These are phyloP conservation scores for Cyrtonyx montezumae DNA, from an alignment of 2,113 vertebrate species.

Conservation along the genomic window DNA sequence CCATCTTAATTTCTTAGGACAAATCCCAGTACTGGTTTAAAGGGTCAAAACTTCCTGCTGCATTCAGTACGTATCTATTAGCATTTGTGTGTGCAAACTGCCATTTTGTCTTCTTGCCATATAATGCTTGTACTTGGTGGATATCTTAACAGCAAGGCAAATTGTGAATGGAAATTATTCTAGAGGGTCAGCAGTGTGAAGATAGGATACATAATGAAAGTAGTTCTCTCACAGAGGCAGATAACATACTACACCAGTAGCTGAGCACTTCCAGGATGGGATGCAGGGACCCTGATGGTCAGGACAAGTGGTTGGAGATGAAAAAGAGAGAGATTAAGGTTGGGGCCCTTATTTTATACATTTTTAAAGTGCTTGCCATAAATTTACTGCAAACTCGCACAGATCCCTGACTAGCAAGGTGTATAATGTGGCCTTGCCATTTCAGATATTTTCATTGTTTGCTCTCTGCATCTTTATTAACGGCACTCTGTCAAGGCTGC, in stretches of 20 bases:
- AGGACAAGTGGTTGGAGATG: accelerated
- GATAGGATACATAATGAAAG: not conserved
- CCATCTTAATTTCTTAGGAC: not conserved
- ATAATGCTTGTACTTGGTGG: not conserved
- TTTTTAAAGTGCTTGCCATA: not conserved
- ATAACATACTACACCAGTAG: not conserved
- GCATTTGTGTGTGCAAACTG: not conserved
- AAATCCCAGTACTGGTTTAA: not conserved
- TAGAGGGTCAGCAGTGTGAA: not conserved
- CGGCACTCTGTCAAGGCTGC: not conserved
- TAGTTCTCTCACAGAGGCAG: not conserved
- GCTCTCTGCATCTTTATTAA: constrained; percentile 27
- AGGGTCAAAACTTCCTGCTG: not conserved
- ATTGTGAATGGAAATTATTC: not conserved
- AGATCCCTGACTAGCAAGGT: not conserved
- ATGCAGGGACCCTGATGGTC: not conserved
- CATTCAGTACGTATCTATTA: not conserved
- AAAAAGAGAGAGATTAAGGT: not conserved
- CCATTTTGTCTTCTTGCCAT: not conserved
- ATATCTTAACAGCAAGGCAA: not conserved
- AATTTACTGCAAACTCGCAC: not conserved
- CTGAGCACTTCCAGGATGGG: not conserved
- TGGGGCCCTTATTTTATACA: not conserved
- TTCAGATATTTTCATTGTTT: constrained; percentile 20
- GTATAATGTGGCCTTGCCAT: not conserved